These are phyloP conservation scores for Lobophora halterata DNA, from an alignment of 2,888 invertebrate species.

Conservation along the genomic window DNA sequence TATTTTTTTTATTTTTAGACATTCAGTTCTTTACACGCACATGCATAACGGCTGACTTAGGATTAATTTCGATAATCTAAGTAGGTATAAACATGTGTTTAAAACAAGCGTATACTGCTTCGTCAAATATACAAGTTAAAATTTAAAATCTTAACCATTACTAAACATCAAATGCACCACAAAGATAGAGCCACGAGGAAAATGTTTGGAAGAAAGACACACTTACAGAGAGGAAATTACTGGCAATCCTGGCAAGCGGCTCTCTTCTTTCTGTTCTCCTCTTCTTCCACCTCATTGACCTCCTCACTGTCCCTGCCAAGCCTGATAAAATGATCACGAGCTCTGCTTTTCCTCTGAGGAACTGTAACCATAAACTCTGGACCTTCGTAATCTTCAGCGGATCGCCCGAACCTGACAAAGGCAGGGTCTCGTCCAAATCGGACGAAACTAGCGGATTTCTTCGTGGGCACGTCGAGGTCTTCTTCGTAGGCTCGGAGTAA, in stretches of 20 bases:
- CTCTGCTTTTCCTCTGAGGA: constrained; percentile 66
- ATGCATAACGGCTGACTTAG: constrained; percentile 1
- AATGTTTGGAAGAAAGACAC: constrained; percentile 22
- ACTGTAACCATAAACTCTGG: constrained; percentile 50
- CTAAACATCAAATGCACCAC: constrained; percentile 49
- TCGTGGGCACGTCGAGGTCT: constrained; percentile 55
- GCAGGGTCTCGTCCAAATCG: constrained; percentile 68
- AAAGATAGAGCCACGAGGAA: constrained; percentile 36
- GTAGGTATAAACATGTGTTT: constrained; percentile 2
- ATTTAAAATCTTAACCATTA: constrained; percentile 30
- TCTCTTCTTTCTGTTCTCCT: constrained; percentile 56
- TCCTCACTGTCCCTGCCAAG: constrained; percentile 70
- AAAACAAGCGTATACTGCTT: constrained; percentile 50
- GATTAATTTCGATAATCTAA: constrained; percentile 7
- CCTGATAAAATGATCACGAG: constrained; percentile 68
- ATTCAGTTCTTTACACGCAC: constrained; percentile 4
- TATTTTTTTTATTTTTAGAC: not conserved
- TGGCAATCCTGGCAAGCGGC: constrained; percentile 60
- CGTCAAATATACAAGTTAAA: constrained; percentile 27
- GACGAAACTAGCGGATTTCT: constrained; percentile 62
- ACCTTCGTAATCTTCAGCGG: constrained; percentile 53
- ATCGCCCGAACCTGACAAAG: constrained; percentile 74
- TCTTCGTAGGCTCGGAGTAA: constrained; percentile 64
- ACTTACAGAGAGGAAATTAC: constrained; percentile 27
- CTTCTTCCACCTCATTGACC: constrained; percentile 52